Conservation (phyloP, 2,113 vertebrate genomes). For the Phrynosoma platyrhinos region DNA sequence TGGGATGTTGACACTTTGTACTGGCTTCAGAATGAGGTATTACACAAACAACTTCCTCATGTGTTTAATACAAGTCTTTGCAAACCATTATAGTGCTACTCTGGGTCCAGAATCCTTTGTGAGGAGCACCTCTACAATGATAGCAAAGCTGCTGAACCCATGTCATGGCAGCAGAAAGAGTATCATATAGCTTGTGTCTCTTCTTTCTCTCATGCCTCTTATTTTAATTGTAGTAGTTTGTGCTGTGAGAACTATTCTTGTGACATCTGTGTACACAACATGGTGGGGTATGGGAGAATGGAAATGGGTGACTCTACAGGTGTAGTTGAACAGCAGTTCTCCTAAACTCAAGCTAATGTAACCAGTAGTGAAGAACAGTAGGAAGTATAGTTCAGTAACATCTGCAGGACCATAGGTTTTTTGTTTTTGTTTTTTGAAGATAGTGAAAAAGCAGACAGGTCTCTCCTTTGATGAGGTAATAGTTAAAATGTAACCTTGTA, state of each 20-base stretch:
- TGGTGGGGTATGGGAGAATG: not conserved
- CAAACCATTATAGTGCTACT: not conserved
- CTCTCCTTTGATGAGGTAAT: not conserved
- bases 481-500: not conserved
- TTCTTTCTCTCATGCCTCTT: not conserved
- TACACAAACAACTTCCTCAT: not conserved
- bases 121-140: not conserved
- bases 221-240: not conserved
- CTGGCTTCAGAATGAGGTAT: not conserved
- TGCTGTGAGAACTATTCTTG: not conserved
- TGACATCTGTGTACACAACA: not conserved
- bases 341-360: not conserved
- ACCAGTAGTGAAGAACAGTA: not conserved
- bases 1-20: not conserved
- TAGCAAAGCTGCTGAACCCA: not conserved
- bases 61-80: not conserved
- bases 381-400: not conserved
- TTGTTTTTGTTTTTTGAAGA: not conserved
- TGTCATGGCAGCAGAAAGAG: not conserved
- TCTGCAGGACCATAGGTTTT: not conserved
- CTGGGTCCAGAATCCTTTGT: not conserved
- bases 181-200: not conserved
- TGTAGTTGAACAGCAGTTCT: not conserved
- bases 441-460: not conserved
- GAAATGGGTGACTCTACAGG: not conserved